phyloP scores from a whole-genome alignment of 2,113 vertebrate genomes.

The Piliocolobus tephrosceles region DNA sequence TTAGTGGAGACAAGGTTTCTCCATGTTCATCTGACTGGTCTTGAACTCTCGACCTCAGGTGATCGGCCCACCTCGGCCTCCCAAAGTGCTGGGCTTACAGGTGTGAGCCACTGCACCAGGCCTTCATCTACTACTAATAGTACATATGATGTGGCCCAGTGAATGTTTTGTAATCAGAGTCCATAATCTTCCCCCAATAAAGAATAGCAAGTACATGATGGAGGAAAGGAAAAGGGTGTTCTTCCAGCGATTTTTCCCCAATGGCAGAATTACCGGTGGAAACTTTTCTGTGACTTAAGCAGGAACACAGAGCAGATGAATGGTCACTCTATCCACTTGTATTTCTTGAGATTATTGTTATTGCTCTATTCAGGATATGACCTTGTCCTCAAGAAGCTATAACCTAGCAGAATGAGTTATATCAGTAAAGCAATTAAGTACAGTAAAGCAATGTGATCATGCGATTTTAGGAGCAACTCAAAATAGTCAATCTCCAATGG shows the following conservation, averaged over 20 bases:
- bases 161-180: not conserved
- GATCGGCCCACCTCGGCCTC: no score
- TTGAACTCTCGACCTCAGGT: no score
- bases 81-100: no score
- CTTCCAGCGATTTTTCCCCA: not conserved
- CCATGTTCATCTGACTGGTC: no score
- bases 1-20: no score
- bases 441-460: not conserved
- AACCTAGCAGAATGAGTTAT: not conserved
- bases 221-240: not conserved
- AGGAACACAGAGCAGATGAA: not conserved
- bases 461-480: not conserved
- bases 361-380: not conserved
- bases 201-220: not conserved
- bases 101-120: accelerated
- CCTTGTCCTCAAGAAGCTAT: not conserved
- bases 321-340: not conserved
- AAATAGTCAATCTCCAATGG: not conserved
- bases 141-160: not conserved
- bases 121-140: not conserved
- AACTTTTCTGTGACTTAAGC: not conserved
- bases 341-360: not conserved
- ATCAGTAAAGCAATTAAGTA: not conserved
- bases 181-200: not conserved
- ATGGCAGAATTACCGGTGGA: not conserved